Evolutionary conservation across 1,140 invertebrate species (phyloP).

Genomic region (Melanaphis sacchari): DNA sequence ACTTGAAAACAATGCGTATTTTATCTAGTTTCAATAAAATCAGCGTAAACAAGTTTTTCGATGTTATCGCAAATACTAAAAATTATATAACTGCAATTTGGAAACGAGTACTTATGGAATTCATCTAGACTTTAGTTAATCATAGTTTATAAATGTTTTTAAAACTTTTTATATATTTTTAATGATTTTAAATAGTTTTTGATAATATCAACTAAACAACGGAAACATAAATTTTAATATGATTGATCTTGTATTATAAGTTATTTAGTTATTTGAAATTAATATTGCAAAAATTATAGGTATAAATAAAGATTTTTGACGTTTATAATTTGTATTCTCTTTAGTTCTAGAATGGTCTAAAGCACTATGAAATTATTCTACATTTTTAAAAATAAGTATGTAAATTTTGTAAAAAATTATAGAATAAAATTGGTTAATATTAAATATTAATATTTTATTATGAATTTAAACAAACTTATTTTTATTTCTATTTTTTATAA

Average conservation of each 20-base stretch:
- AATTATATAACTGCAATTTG: neutral
- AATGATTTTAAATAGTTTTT: neutral
- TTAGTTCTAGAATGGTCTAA: too few relatives aligned
- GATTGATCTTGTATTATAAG: neutral
- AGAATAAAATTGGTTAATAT: too few relatives aligned
- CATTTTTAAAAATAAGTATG: too few relatives aligned
- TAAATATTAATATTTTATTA: too few relatives aligned
- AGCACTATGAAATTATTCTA: too few relatives aligned
- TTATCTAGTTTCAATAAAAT: neutral
- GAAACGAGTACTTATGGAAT: neutral
- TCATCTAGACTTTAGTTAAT: neutral
- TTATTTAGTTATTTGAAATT: neutral
- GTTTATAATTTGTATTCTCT: too few relatives aligned
- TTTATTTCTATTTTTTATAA: too few relatives aligned
- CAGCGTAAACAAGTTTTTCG: neutral
- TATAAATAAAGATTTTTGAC: too few relatives aligned
- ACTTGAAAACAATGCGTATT: too few relatives aligned
- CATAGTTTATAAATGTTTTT: neutral
- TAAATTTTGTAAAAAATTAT: too few relatives aligned
- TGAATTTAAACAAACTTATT: too few relatives aligned
- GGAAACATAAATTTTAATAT: neutral
- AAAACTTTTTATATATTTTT: neutral
- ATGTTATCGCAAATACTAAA: neutral
- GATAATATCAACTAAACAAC: neutral
- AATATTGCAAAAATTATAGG: too few relatives aligned